phyloP scores from a whole-genome alignment of 1,140 invertebrate genomes.

The Artemia franciscana region DNA sequence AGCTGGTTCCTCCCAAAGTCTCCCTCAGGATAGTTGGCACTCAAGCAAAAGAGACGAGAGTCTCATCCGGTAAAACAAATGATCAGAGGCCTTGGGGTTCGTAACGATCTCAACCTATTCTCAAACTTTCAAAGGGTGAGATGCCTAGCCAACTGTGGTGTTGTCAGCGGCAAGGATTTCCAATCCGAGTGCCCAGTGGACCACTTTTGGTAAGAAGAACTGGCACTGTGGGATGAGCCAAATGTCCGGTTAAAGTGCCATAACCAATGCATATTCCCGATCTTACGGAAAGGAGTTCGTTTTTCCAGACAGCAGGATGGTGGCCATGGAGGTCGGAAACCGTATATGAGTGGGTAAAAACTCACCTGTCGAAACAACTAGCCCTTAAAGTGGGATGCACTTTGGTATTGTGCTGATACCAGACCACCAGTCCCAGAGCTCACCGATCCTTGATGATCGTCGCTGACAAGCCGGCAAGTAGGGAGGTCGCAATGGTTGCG shows the following conservation, averaged over 20 bases:
- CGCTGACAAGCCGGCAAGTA: slow-evolving; percentile 34
- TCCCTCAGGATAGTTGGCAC: too few species aligned
- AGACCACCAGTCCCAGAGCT: slow-evolving; percentile 23
- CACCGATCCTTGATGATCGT: slow-evolving; percentile 9
- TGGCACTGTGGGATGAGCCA: slow-evolving; percentile 66
- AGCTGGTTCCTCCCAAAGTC: too few species aligned
- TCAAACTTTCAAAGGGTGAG: too few species aligned
- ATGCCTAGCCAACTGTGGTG: too few species aligned
- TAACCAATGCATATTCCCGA: slow-evolving; percentile 35
- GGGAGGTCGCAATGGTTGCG: slow-evolving; percentile 44
- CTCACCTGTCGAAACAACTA: slow-evolving; percentile 68
- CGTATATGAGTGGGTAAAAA: slow-evolving; percentile 68
- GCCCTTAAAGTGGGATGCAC: slow-evolving; percentile 77
- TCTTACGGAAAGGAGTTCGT: slow-evolving; percentile 64
- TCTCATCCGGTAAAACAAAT: too few species aligned
- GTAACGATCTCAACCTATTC: too few species aligned
- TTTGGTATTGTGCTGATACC: slow-evolving; percentile 48
- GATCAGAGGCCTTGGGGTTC: too few species aligned
- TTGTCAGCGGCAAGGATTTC: too few species aligned
- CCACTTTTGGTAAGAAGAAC: slow-evolving; percentile 81
- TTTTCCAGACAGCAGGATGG: slow-evolving; percentile 62
- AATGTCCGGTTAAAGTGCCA: slow-evolving; percentile 46
- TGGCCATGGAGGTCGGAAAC: slow-evolving; percentile 73
- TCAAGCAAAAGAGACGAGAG: too few species aligned
- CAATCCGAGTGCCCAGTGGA: slow-evolving; percentile 54